Conservation (phyloP, 1,140 invertebrate genomes). For the Papilio aristodemus region DNA sequence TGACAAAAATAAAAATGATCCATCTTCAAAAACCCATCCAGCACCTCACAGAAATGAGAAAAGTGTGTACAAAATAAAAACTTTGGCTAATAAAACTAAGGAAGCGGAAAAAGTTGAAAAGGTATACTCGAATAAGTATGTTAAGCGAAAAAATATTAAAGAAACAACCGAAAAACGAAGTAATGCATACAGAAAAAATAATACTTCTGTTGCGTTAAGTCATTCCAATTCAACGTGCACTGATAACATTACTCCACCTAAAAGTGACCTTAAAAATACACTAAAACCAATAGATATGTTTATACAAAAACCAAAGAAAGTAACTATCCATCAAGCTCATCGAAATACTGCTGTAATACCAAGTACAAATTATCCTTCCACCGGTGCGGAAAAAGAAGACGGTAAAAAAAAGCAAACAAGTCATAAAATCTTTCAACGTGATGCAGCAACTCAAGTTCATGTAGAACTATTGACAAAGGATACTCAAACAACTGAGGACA, state of each 20-base stretch:
- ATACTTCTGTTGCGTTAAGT: slow-evolving; percentile 54
- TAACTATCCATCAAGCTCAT: slow-evolving; percentile 60
- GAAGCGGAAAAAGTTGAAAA: slow-evolving; percentile 46
- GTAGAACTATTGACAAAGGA: slow-evolving; percentile 52
- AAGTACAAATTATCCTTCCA: slow-evolving; percentile 39
- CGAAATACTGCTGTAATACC: slow-evolving; percentile 60
- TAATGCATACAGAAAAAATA: slow-evolving; percentile 49
- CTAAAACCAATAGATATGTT: slow-evolving; percentile 73
- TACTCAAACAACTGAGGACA: slow-evolving; percentile 54
- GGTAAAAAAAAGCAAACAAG: slow-evolving; percentile 36
- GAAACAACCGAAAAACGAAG: slow-evolving; percentile 52
- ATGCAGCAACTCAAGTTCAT: slow-evolving; percentile 45
- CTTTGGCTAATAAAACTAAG: slow-evolving; percentile 47
- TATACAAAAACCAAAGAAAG: slow-evolving; percentile 59
- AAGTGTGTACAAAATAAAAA: slow-evolving; percentile 43
- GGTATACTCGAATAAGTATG: slow-evolving; percentile 64
- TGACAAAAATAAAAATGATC: slow-evolving; percentile 43
- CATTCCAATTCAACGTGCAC: slow-evolving; percentile 57
- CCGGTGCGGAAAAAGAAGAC: slow-evolving; percentile 33
- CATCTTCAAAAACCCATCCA: slow-evolving; percentile 41
- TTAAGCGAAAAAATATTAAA: slow-evolving; percentile 33
- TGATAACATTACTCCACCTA: slow-evolving; percentile 49
- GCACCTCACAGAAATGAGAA: slow-evolving; percentile 43
- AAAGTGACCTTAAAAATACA: slow-evolving; percentile 57
- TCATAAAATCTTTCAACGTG: slow-evolving; percentile 41